These are phyloP conservation scores for Noctilio leporinus DNA, from an alignment of 2,113 vertebrate species.

Conservation along the genomic window DNA sequence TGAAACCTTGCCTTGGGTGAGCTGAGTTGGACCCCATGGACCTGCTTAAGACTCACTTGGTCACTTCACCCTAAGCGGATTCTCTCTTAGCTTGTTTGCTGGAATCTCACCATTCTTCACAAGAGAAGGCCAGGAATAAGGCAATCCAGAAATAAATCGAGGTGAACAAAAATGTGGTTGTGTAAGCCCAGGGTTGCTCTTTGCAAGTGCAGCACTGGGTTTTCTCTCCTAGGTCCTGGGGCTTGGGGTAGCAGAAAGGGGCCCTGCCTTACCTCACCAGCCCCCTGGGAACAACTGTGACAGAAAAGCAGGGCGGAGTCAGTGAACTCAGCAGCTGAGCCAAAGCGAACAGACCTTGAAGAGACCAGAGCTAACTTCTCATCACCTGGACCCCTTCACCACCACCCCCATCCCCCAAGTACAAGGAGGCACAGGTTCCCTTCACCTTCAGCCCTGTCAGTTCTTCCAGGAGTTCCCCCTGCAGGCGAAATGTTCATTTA, in stretches of 20 bases:
- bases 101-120: neutral
- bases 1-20: neutral
- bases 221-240: neutral
- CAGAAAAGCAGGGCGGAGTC: neutral
- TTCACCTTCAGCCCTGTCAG: neutral
- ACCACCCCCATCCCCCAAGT: neutral
- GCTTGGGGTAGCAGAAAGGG: neutral
- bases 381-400: neutral
- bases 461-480: neutral
- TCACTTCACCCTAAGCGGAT: neutral
- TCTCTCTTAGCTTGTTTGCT: neutral
- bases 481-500: neutral
- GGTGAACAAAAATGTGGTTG: neutral
- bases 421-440: neutral
- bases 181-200: neutral
- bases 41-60: neutral
- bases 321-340: neutral
- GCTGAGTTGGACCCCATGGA: neutral
- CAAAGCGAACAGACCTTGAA: neutral
- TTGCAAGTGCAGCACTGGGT: neutral
- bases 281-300: neutral
- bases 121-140: neutral
- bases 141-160: neutral
- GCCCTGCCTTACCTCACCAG: neutral
- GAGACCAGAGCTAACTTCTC: neutral